These are phyloP conservation scores for Oncopodura yosiiana DNA, from an alignment of 1,140 invertebrate genomes.

Conservation along the genomic window DNA sequence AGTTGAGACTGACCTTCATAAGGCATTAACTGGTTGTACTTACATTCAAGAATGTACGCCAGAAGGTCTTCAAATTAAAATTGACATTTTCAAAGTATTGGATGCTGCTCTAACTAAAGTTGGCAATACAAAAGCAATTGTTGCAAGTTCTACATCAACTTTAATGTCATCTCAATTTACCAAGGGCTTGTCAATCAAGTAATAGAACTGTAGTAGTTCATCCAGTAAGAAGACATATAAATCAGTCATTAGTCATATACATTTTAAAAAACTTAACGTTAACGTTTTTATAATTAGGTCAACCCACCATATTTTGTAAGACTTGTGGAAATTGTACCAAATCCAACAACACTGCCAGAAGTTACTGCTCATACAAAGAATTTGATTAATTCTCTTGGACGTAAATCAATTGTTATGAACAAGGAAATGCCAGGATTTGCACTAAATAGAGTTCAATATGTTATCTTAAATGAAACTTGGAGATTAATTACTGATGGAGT, in stretches of 20 bases:
- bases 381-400: slow-evolving; percentile 80
- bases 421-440: slow-evolving; percentile 87
- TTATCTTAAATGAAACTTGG: slow-evolving; percentile 87
- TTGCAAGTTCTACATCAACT: slow-evolving; percentile 86
- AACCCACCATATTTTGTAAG: slow-evolving; percentile 95
- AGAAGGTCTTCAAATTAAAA: slow-evolving; percentile 75
- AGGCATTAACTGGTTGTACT: slow-evolving; percentile 58
- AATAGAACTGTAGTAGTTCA: slow-evolving; percentile 71
- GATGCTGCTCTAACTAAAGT: slow-evolving; percentile 53
- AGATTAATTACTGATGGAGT: slow-evolving; percentile 73
- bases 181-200: slow-evolving; percentile 57
- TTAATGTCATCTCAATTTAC: slow-evolving; percentile 76
- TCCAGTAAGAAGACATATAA: slow-evolving; percentile 58
- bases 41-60: slow-evolving; percentile 87
- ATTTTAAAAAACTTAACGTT: not conserved
- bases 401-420: slow-evolving; percentile 72
- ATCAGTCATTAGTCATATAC: not conserved
- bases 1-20: slow-evolving; percentile 54
- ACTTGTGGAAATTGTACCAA: slow-evolving; percentile 85
- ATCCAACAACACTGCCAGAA: slow-evolving; percentile 71
- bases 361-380: slow-evolving; percentile 56
- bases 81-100: slow-evolving; percentile 63
- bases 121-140: slow-evolving; percentile 51
- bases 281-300: slow-evolving; percentile 45
- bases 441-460: slow-evolving; percentile 89